Conservation (phyloP, 2,797 vertebrate genomes). For the Bryconaethiops microstoma region DNA sequence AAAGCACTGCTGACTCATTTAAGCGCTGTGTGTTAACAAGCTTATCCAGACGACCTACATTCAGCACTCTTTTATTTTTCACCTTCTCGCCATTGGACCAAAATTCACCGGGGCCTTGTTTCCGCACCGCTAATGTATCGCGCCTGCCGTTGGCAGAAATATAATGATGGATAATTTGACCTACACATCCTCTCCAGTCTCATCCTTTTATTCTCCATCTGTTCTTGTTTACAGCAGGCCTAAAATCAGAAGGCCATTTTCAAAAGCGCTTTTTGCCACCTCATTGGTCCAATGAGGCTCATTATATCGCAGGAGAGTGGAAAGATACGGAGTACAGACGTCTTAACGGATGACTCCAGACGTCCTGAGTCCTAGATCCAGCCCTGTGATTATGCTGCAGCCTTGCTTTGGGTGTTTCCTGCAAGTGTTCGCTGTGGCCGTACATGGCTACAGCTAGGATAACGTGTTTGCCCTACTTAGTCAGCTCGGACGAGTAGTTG, state of each 20-base stretch:
- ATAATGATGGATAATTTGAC: slow-evolving; percentile 29
- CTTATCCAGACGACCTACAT: slow-evolving; percentile 77
- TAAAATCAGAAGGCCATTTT: slow-evolving; percentile 5
- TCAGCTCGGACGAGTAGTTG: neutral
- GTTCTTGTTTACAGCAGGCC: neutral
- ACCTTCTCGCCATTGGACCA: slow-evolving; percentile 58
- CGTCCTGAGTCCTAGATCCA: neutral
- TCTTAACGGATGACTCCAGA: too few relatives aligned
- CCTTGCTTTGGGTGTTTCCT: too few relatives aligned
- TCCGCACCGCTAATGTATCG: slow-evolving; percentile 12
- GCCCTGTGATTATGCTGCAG: neutral
- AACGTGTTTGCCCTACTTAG: neutral
- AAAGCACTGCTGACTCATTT: slow-evolving; percentile 21
- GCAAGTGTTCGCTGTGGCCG: neutral
- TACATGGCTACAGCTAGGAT: neutral
- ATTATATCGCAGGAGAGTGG: neutral
- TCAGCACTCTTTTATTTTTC: slow-evolving; percentile 50
- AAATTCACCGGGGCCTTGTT: slow-evolving; percentile 64
- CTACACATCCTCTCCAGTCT: neutral
- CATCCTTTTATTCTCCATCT: slow-evolving; percentile 3
- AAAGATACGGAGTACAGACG: neutral
- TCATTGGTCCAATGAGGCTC: neutral
- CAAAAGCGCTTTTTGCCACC: neutral
- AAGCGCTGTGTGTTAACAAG: slow-evolving; percentile 30
- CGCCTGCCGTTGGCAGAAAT: slow-evolving; percentile 1